phyloP scores from a whole-genome alignment of 2,888 invertebrate genomes.

The Esperia sulphurella region DNA sequence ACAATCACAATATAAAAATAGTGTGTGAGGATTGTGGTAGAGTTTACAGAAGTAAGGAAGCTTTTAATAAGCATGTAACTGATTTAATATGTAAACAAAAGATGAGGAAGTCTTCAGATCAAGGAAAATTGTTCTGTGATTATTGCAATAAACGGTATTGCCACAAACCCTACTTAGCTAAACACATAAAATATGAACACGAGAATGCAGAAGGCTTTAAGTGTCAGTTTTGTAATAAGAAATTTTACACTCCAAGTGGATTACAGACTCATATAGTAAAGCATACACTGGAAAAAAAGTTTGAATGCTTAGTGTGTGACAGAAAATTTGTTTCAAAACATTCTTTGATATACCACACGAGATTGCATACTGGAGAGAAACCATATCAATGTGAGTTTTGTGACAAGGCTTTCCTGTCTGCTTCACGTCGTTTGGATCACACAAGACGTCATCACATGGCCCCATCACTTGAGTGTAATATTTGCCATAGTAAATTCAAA shows the following conservation, averaged over 20 bases:
- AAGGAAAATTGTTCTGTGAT: conserved; percentile 27
- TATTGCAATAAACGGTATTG: conserved; percentile 33
- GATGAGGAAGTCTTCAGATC: conserved; percentile 15
- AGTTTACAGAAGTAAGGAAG: conserved; percentile 26
- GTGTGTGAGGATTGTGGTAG: conserved; percentile 35
- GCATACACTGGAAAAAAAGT: conserved; percentile 41
- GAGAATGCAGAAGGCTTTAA: conserved; percentile 23
- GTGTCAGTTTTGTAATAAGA: conserved; percentile 40
- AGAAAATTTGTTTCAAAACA: conserved; percentile 33
- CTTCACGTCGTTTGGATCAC: conserved; percentile 35
- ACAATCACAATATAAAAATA: conserved; percentile 20
- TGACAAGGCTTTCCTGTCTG: conserved; percentile 31
- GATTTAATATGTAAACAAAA: conserved; percentile 22
- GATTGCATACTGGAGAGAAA: conserved; percentile 40
- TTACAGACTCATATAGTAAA: conserved; percentile 33
- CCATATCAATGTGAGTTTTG: conserved; percentile 37
- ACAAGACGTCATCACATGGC: conserved; percentile 25
- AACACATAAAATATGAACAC: conserved; percentile 37
- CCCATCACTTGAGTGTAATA: conserved; percentile 28
- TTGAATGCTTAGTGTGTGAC: conserved; percentile 30
- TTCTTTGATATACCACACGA: conserved; percentile 36
- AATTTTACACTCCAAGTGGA: conserved; percentile 27
- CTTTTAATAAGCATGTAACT: conserved; percentile 28
- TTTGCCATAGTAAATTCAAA: conserved; percentile 22
- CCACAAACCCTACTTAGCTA: conserved; percentile 26